Evolutionary conservation across 2,888 invertebrate genomes (phyloP).

Genomic region (Himalopsyche anomala): DNA sequence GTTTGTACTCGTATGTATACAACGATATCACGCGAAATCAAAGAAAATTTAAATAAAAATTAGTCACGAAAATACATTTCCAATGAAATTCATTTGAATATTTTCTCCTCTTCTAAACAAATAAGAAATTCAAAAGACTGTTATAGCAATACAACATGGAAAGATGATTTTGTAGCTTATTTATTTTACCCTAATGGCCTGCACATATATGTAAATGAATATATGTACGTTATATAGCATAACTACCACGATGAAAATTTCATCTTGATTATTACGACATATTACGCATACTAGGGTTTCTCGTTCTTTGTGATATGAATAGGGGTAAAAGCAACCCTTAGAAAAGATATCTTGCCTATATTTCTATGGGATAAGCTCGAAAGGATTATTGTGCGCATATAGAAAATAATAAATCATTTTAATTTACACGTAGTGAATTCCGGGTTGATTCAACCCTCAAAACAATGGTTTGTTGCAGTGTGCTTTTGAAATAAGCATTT

Average conservation of each 20-base stretch:
- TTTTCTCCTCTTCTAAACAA: neutral
- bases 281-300: conserved; percentile 16
- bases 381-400: conserved; percentile 34
- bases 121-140: neutral
- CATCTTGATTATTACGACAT: conserved; percentile 59
- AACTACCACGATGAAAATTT: conserved; percentile 51
- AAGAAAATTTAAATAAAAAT: conserved; percentile 9
- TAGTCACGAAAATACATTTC: neutral
- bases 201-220: conserved; percentile 20
- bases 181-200: conserved; percentile 10
- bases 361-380: conserved; percentile 17
- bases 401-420: conserved; percentile 40
- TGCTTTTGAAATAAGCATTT: conserved; percentile 7
- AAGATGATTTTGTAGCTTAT: conserved; percentile 1
- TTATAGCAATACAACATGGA: neutral
- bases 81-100: conserved; percentile 8
- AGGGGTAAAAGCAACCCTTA: conserved; percentile 13
- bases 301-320: conserved; percentile 30
- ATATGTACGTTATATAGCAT: neutral
- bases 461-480: conserved; percentile 23
- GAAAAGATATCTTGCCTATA: conserved; percentile 33
- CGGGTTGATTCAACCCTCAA: conserved; percentile 16
- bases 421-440: conserved; percentile 20
- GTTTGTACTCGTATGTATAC: too few relatives aligned
- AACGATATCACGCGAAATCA: neutral